Evolutionary conservation across 2,797 vertebrate species (phyloP), one percentile per base, ranked within the genome.

Genomic region (Amblyopsis hoosieri): DNA sequence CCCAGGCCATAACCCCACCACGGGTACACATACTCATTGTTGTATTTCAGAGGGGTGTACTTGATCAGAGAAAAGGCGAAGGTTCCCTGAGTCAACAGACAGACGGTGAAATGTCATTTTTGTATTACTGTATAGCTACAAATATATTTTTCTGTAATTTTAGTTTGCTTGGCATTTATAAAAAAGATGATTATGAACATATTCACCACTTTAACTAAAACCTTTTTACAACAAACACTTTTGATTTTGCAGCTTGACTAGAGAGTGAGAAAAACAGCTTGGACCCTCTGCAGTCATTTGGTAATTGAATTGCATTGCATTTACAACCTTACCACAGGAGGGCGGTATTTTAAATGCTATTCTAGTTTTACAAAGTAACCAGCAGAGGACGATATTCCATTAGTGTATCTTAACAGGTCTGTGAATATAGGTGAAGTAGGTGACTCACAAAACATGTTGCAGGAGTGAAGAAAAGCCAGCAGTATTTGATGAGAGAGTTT

Each of bases 61-160:
- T 99, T 98, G 82, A 98, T 93, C 86, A 99, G 69, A 61, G 97
- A 95, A 75, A 98, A 99, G 14, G 96, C 85, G 82, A 98, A 99
- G 0, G 97, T 98, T 54, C 94, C 95, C 97, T 99, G 80, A 31
- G 47, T 48, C 60, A 9, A 82, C 5, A 76, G n/a, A 64, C 10
- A 76, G 1, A 37, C 1, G 67, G 12, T 17, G 3, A 51, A 2
- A 46, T 52, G 60, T 47, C 1, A 2, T 46, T 64, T 52, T 23
- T 3, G 8, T 6, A 2, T 9, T 1, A 4, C 15, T 53, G 29
- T 7, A 11, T 0, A 33, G 11, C 23, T 1, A 51, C 49, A 17
- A 15, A 51, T 13, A 23, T 23, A 23, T 23, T 23, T 23, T 23
- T 23, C 23, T 23, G 23, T 23, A 23, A 23, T 23, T 23, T 23